Evolutionary conservation across 2,113 vertebrate species (phyloP).

Genomic region (Baryphthengus martii): DNA sequence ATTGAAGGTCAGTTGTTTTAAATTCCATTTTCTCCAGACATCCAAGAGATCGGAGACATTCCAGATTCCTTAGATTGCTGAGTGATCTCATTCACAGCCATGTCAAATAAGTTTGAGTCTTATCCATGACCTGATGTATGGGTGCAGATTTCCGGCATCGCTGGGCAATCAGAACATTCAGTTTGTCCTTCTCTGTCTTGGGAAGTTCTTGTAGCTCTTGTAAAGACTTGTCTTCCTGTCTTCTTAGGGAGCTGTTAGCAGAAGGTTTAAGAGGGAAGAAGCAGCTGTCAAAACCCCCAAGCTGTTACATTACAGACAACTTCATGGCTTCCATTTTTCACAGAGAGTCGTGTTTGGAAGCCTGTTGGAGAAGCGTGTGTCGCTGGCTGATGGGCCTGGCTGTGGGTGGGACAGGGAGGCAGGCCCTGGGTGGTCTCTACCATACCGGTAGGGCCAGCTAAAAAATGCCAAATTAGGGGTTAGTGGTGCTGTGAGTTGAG

Average conservation of each 20-base stretch:
- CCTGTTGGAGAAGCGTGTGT: not conserved
- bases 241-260: not conserved
- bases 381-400: not conserved
- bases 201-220: not conserved
- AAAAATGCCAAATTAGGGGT: not conserved
- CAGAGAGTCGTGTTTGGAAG: not conserved
- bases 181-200: not conserved
- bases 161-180: not conserved
- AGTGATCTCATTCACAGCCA: constrained; percentile 5
- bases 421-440: not conserved
- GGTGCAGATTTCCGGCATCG: not conserved
- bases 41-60: not conserved
- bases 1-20: not conserved
- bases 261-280: not conserved
- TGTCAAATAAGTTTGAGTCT: not conserved
- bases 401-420: not conserved
- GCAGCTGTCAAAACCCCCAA: not conserved
- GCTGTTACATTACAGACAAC: not conserved
- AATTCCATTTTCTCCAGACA: not conserved
- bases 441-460: not conserved
- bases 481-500: not conserved
- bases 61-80: constrained; percentile 4
- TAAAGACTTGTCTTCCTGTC: not conserved
- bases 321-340: not conserved
- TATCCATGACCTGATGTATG: not conserved